A percentile compares a stretch with the other conserved stretches of the same genome.
Evolutionary conservation across 2,888 invertebrate species (phyloP).

Genomic region (Melitaea athalia): DNA sequence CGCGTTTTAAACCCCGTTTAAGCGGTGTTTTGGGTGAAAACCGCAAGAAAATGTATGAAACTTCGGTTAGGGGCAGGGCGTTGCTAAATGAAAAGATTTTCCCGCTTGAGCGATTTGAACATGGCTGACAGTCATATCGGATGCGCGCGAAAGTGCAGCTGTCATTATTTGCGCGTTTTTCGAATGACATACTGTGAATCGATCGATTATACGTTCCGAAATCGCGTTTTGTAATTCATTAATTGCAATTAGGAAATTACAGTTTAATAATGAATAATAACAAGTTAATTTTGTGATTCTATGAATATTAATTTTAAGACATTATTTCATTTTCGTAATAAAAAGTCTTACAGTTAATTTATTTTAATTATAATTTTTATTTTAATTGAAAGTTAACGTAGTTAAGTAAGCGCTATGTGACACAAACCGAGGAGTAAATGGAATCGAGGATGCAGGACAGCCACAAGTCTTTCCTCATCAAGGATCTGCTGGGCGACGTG

Average conservation of each 20-base stretch:
- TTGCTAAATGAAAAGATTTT: constrained; percentile 78
- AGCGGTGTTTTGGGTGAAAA: constrained; percentile 81
- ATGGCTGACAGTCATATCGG: constrained; percentile 72
- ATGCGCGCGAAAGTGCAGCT: constrained; percentile 72
- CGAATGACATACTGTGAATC: constrained; percentile 38
- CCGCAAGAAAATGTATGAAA: constrained; percentile 80
- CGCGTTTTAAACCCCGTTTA: constrained; percentile 78
- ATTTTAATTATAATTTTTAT: constrained; percentile 8
- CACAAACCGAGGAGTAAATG: constrained; percentile 42
- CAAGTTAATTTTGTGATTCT: neutral
- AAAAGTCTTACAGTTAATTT: neutral
- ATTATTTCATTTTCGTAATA: neutral
- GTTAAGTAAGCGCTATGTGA: constrained; percentile 9
- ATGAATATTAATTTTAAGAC: neutral
- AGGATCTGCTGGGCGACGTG: constrained; percentile 91
- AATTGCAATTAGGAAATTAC: no score
- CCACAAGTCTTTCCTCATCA: constrained; percentile 91
- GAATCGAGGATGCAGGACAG: constrained; percentile 82
- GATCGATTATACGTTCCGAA: constrained; percentile 24
- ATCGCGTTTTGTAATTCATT: constrained; percentile 8
- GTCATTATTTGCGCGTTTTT: constrained; percentile 44
- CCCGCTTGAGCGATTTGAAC: constrained; percentile 72
- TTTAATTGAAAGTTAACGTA: neutral
- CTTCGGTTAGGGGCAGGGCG: constrained; percentile 76
- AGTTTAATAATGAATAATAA: neutral